phyloP scores from a whole-genome alignment of 1,140 invertebrate genomes.

The Stenopsyche tienmushanensis region DNA sequence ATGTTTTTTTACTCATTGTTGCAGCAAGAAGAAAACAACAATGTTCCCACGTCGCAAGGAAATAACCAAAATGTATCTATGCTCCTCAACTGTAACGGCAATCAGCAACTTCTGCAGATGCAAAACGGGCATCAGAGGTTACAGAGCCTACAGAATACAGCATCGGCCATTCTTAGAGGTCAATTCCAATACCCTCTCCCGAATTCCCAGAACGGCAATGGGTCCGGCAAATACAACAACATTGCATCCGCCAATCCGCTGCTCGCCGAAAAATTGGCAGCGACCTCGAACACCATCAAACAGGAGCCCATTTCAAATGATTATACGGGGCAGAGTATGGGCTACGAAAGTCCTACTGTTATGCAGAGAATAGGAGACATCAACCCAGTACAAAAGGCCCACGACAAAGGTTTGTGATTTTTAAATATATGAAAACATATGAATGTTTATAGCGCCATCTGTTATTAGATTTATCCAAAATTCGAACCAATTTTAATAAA shows the following conservation, averaged over 20 bases:
- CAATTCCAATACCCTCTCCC: slow-evolving; percentile 32
- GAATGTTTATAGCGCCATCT: too few species aligned
- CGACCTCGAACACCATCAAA: slow-evolving; percentile 59
- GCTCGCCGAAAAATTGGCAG: slow-evolving; percentile 64
- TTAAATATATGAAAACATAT: too few species aligned
- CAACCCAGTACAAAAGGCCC: slow-evolving; percentile 52
- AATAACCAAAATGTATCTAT: slow-evolving; percentile 40
- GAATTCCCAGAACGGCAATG: slow-evolving; percentile 48
- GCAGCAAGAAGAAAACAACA: slow-evolving; percentile 59
- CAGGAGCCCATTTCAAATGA: slow-evolving; percentile 55
- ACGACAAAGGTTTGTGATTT: slow-evolving; percentile 53
- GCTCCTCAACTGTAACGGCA: slow-evolving; percentile 18
- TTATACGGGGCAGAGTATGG: slow-evolving; percentile 53
- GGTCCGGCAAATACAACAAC: slow-evolving; percentile 74
- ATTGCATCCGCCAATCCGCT: slow-evolving; percentile 81
- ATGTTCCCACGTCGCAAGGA: slow-evolving; percentile 47
- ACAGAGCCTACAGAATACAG: slow-evolving; percentile 51
- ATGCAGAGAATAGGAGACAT: slow-evolving; percentile 54
- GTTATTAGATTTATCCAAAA: too few species aligned
- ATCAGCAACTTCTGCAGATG: slow-evolving; percentile 44
- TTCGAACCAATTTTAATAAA: too few species aligned
- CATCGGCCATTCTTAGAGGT: slow-evolving; percentile 42
- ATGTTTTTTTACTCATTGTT: too few species aligned
- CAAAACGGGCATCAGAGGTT: slow-evolving; percentile 50
- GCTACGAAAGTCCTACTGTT: slow-evolving; percentile 53